Conservation (phyloP, 2,797 vertebrate genomes). For the Odontamblyopus lacepedii region DNA sequence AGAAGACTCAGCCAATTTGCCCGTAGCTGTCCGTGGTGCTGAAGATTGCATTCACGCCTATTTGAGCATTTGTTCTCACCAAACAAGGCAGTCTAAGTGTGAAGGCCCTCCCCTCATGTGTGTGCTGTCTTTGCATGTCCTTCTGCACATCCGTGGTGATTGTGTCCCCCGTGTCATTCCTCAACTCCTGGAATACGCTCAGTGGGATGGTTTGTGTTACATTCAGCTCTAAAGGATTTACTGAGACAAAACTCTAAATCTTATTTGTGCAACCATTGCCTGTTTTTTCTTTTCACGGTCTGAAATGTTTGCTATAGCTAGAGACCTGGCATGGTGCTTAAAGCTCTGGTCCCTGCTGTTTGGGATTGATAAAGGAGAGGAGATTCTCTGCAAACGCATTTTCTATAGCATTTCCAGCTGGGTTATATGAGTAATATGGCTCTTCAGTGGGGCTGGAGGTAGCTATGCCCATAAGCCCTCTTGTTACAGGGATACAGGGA, state of each 20-base stretch:
- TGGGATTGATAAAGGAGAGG: constrained; percentile 75
- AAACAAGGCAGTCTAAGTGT: background rate
- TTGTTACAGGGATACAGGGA: constrained; percentile 67
- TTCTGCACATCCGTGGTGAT: constrained; percentile 23
- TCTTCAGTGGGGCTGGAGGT: constrained; percentile 63
- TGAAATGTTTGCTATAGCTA: constrained; percentile 65
- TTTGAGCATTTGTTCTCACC: constrained; percentile 13
- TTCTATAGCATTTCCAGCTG: constrained; percentile 73
- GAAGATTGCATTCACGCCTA: constrained; percentile 18
- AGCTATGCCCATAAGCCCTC: constrained; percentile 68
- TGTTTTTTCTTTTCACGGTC: constrained; percentile 35
- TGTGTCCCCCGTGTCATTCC: constrained; percentile 46
- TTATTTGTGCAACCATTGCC: constrained; percentile 68
- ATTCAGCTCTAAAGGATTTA: constrained; percentile 71
- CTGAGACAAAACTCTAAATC: constrained; percentile 70
- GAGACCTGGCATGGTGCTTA: constrained; percentile 62
- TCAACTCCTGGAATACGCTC: constrained; percentile 52
- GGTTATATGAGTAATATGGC: constrained; percentile 74
- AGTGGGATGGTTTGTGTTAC: constrained; percentile 53
- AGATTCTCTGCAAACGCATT: constrained; percentile 72
- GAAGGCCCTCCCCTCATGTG: background rate
- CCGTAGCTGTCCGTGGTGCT: background rate
- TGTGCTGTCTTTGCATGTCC: constrained; percentile 10
- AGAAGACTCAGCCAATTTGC: background rate
- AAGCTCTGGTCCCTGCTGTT: constrained; percentile 72